Evolutionary conservation across 1,140 invertebrate species (phyloP).

Genomic region (Solenopsis fugax): DNA sequence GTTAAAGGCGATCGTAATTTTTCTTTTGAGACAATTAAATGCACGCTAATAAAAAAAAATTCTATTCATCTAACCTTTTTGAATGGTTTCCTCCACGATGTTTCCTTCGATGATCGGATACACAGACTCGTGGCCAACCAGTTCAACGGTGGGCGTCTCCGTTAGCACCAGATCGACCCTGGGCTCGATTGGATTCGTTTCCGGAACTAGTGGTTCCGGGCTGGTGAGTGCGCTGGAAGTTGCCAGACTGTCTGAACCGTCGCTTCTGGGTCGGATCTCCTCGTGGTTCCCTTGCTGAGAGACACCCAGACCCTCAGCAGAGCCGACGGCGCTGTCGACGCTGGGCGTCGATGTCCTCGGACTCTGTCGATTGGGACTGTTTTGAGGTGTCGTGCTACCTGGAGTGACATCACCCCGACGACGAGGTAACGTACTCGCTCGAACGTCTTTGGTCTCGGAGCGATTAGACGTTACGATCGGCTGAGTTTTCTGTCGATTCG

Average conservation of each 20-base stretch:
- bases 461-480: slow-evolving; percentile 74
- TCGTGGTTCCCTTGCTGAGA: slow-evolving; percentile 79
- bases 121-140: slow-evolving; percentile 54
- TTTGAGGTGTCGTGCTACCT: slow-evolving; percentile 75
- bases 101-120: slow-evolving; percentile 65
- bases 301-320: slow-evolving; percentile 87
- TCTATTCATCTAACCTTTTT: slow-evolving; percentile 74
- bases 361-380: slow-evolving; percentile 80
- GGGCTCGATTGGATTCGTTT: slow-evolving; percentile 72
- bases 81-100: slow-evolving; percentile 66
- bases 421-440: slow-evolving; percentile 82
- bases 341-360: slow-evolving; percentile 87
- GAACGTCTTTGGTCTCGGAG: slow-evolving; percentile 77
- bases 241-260: slow-evolving; percentile 84
- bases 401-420: slow-evolving; percentile 78
- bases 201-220: slow-evolving; percentile 81
- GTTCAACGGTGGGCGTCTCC: slow-evolving; percentile 56
- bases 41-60: neutral
- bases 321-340: slow-evolving; percentile 88
- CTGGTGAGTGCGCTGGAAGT: slow-evolving; percentile 83
- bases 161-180: slow-evolving; percentile 66
- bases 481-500: slow-evolving; percentile 77
- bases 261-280: slow-evolving; percentile 81
- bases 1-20: neutral
- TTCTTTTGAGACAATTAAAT: neutral